Evolutionary conservation across 2,113 vertebrate genomes (phyloP).

Genomic region (Phycodurus eques): DNA sequence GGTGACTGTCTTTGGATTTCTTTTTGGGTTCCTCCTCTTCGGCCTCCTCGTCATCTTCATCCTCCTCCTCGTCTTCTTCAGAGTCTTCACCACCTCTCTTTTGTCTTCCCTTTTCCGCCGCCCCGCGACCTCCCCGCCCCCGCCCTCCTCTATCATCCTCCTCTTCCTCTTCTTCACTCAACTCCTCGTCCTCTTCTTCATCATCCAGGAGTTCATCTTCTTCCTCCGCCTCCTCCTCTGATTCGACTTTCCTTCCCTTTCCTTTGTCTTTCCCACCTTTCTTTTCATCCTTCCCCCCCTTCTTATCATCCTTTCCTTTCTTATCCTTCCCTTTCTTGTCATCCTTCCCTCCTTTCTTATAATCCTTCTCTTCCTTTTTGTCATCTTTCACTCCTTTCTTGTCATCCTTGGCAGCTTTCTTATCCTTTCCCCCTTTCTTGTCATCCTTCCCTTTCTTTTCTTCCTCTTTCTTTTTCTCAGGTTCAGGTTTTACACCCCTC

Average conservation of each 20-base stretch:
- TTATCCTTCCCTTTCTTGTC: conserved; percentile 68
- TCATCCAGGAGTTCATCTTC: conserved; percentile 70
- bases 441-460: conserved; percentile 70
- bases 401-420: conserved; percentile 63
- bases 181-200: conserved; percentile 58
- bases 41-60: conserved; percentile 55
- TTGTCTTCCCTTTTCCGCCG: conserved; percentile 68
- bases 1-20: conserved; percentile 59
- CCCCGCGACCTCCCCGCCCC: conserved; percentile 65
- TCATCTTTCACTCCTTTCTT: conserved; percentile 66
- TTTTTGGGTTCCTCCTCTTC: conserved; percentile 66
- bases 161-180: conserved; percentile 64
- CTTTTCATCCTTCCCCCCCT: conserved; percentile 63
- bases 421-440: conserved; percentile 66
- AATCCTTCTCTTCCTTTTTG: conserved; percentile 64
- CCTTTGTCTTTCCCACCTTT: conserved; percentile 65
- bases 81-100: conserved; percentile 64
- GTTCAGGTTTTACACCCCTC: conserved; percentile 64
- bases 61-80: conserved; percentile 70
- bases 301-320: conserved; percentile 60
- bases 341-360: conserved; percentile 68
- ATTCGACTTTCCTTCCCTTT: conserved; percentile 69
- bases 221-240: conserved; percentile 76
- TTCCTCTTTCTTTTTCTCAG: conserved; percentile 67
- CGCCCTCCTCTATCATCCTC: conserved; percentile 64